Conservation (phyloP, 2,888 invertebrate genomes). For the Lycophotia porphyrea region DNA sequence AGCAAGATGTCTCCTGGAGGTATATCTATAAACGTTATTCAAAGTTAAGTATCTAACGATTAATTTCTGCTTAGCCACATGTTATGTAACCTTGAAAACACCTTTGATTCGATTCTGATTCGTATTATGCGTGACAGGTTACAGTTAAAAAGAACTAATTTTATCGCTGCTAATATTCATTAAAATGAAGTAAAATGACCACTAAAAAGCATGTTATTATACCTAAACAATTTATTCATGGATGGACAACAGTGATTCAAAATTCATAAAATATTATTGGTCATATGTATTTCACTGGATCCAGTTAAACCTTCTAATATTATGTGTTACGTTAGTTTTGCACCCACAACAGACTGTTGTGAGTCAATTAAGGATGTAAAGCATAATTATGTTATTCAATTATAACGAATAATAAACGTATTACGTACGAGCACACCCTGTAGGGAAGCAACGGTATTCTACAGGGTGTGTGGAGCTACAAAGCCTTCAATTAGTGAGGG, state of each 20-base stretch:
- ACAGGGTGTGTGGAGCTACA: conserved; percentile 44
- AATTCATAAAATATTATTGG: background rate
- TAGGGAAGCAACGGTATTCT: conserved; percentile 24
- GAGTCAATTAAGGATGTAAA: conserved; percentile 31
- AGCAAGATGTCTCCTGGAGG: background rate
- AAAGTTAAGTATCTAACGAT: background rate
- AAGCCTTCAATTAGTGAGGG: conserved; percentile 64
- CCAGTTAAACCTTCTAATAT: background rate
- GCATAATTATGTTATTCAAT: conserved; percentile 35
- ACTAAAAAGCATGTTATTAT: background rate
- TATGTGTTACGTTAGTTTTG: conserved; percentile 22
- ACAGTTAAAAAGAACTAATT: background rate
- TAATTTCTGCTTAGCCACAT: background rate
- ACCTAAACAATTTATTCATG: background rate
- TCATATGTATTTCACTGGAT: background rate
- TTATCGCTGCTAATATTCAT: background rate
- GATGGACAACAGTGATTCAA: background rate
- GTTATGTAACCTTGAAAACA: background rate
- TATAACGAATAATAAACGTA: conserved; percentile 42
- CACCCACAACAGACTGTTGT: conserved; percentile 31
- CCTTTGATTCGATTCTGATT: background rate
- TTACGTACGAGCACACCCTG: conserved; percentile 22
- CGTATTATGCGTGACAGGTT: background rate
- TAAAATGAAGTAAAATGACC: background rate
- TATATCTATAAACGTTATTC: background rate